Percentiles rank a stretch among this genome's conserved stretches.
Conservation (phyloP, 2,888 invertebrate genomes). For the Agrilus mali region DNA sequence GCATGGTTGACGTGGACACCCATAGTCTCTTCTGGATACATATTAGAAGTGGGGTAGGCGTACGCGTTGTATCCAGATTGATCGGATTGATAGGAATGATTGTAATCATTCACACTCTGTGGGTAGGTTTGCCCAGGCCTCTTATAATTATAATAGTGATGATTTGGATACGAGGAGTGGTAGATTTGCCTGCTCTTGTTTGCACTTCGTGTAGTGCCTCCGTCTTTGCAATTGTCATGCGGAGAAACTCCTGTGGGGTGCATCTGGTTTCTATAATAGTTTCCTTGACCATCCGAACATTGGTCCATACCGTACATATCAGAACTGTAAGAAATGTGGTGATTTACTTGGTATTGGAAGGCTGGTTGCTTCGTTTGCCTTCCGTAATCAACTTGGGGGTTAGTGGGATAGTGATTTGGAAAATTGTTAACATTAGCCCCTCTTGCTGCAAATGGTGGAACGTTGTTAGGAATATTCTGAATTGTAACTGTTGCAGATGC, state of each 20-base stretch:
- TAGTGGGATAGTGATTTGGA: constrained; percentile 31
- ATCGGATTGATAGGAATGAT: constrained; percentile 26
- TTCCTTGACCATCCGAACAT: constrained; percentile 24
- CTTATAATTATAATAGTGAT: constrained; percentile 39
- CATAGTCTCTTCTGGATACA: constrained; percentile 29
- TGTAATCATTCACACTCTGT: constrained; percentile 22
- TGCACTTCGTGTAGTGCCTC: constrained; percentile 17
- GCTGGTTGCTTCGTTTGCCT: constrained; percentile 22
- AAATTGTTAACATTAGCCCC: constrained; percentile 34
- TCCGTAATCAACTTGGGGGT: constrained; percentile 27
- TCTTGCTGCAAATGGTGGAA: constrained; percentile 45
- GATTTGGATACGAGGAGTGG: constrained; percentile 35
- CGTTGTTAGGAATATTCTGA: constrained; percentile 45
- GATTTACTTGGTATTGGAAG: constrained; percentile 26
- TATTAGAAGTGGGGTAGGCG: constrained; percentile 22
- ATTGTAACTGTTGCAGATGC: constrained; percentile 40
- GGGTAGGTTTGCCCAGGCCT: constrained; percentile 25
- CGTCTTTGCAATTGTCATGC: constrained; percentile 16
- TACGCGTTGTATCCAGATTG: constrained; percentile 30
- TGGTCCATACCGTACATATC: constrained; percentile 35
- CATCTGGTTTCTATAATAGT: constrained; percentile 24
- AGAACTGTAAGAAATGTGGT: constrained; percentile 18
- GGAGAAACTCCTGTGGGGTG: constrained; percentile 18
- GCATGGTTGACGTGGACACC: constrained; percentile 20
- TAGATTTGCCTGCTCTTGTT: constrained; percentile 30